phyloP scores from a whole-genome alignment of 2,888 invertebrate species.

The Macrosoma leucophasiata region DNA sequence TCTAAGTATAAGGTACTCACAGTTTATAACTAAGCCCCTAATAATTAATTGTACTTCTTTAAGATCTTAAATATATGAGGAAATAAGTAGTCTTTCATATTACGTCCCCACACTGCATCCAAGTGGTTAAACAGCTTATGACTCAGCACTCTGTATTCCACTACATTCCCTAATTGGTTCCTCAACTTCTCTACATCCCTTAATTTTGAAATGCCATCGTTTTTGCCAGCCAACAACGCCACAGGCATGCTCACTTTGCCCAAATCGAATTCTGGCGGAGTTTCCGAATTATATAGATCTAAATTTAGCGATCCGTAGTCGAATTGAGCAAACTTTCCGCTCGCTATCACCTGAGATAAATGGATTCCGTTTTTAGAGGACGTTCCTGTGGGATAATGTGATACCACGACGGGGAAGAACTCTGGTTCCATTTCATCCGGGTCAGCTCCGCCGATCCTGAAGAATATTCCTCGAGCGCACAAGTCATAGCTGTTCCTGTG shows the following conservation, averaged over 20 bases:
- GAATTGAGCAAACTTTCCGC: slow-evolving; percentile 24
- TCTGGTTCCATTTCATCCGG: slow-evolving; percentile 67
- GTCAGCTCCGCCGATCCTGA: slow-evolving; percentile 64
- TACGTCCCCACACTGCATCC: slow-evolving; percentile 32
- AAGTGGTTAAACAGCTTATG: slow-evolving; percentile 34
- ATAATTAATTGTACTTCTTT: slow-evolving; percentile 21
- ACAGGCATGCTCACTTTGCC: slow-evolving; percentile 32
- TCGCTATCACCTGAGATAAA: slow-evolving; percentile 26
- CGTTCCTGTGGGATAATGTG: slow-evolving; percentile 33
- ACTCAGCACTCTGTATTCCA: slow-evolving; percentile 30
- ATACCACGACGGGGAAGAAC: slow-evolving; percentile 30
- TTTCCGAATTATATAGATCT: slow-evolving; percentile 22
- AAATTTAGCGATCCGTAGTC: slow-evolving; percentile 29
- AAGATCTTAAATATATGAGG: slow-evolving; percentile 30
- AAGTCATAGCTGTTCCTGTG: slow-evolving; percentile 22
- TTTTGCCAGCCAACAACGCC: slow-evolving; percentile 58
- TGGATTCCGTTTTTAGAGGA: slow-evolving; percentile 34
- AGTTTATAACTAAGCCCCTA: too few species aligned
- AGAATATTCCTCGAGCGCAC: slow-evolving; percentile 44
- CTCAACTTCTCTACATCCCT: slow-evolving; percentile 29
- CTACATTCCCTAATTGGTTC: slow-evolving; percentile 32
- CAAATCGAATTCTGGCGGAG: slow-evolving; percentile 32
- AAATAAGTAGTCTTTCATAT: slow-evolving; percentile 35
- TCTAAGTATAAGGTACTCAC: too few species aligned
- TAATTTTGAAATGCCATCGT: slow-evolving; percentile 64